Percentiles rank a stretch among this genome's conserved stretches.
Conservation (phyloP, 2,888 invertebrate species). For the Erebia palarica region DNA sequence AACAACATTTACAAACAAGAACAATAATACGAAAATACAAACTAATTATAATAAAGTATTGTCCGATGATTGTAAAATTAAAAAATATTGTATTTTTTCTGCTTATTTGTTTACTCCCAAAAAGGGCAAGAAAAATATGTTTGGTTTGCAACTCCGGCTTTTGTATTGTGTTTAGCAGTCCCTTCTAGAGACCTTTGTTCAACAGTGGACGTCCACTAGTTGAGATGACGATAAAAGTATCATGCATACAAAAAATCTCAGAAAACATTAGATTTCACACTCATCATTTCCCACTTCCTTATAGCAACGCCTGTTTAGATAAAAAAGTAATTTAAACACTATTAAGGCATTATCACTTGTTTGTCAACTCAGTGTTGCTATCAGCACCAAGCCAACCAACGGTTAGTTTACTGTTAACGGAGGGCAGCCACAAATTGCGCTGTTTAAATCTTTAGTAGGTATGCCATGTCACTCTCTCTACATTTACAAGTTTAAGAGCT, state of each 20-base stretch:
- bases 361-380: constrained; percentile 19
- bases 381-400: constrained; percentile 8
- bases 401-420: constrained; percentile 8
- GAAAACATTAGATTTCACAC: not conserved
- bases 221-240: too few species aligned
- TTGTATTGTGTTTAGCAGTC: not conserved
- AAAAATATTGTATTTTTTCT: not conserved
- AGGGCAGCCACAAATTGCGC: constrained; percentile 32
- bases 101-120: not conserved
- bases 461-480: constrained; percentile 5
- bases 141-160: not conserved
- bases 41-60: not conserved
- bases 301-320: constrained; percentile 21
- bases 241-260: not conserved
- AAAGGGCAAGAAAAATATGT: not conserved
- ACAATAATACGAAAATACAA: not conserved
- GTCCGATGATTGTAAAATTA: not conserved
- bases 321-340: constrained; percentile 24
- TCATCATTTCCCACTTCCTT: not conserved
- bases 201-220: too few species aligned
- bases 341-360: constrained; percentile 25
- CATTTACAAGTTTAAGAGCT: constrained; percentile 20
- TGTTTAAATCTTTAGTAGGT: constrained; percentile 14
- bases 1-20: not conserved
- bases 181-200: too few species aligned